A percentile compares a stretch with the other conserved stretches of the same genome.
phyloP scores from a whole-genome alignment of 1,140 invertebrate species.

The Chionoecetes opilio region DNA sequence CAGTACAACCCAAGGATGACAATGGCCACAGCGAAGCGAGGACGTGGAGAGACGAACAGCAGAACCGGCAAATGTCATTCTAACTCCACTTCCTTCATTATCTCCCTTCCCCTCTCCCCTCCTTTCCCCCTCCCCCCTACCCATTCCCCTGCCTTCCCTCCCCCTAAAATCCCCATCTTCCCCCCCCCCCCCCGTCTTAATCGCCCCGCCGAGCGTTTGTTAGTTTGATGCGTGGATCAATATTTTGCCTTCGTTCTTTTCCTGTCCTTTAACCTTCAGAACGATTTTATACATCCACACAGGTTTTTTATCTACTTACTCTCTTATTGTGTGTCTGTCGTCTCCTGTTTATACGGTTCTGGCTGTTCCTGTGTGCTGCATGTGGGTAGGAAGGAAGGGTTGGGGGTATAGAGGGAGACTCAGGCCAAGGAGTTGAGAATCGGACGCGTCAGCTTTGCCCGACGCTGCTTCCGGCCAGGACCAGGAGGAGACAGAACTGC shows the following conservation, averaged over 20 bases:
- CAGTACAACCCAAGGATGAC: not conserved
- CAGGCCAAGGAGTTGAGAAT: not conserved
- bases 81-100: slow-evolving; percentile 7
- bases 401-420: not conserved
- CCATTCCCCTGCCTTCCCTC: not conserved
- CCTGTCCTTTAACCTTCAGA: not conserved
- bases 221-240: slow-evolving; percentile 19
- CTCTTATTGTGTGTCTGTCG: too few relatives aligned
- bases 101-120: not conserved
- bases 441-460: not conserved
- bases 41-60: not conserved
- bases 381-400: not conserved
- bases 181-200: not conserved
- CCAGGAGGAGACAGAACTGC: slow-evolving; percentile 15
- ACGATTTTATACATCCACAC: too few relatives aligned
- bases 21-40: not conserved
- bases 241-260: not conserved
- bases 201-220: not conserved
- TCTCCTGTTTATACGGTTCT: not conserved
- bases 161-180: too few relatives aligned
- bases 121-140: not conserved
- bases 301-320: too few relatives aligned
- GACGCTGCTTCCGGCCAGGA: not conserved
- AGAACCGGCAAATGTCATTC: slow-evolving; percentile 17
- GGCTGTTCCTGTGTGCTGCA: not conserved